Conservation (phyloP, 2,888 invertebrate genomes). For the Callimorpha dominula region DNA sequence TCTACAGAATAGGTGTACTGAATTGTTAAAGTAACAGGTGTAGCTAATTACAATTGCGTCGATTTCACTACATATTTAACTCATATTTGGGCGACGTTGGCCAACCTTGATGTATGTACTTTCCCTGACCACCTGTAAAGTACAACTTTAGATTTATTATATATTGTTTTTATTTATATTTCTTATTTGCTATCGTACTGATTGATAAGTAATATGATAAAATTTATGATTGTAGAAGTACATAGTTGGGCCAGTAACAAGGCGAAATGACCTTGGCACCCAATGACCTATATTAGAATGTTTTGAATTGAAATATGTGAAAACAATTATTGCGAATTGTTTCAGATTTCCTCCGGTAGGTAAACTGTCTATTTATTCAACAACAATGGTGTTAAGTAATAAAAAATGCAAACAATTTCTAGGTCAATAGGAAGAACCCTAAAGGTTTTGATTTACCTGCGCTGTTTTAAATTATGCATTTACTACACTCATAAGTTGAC, state of each 20-base stretch:
- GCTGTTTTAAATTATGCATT: neutral
- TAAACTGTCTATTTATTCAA: too few relatives aligned
- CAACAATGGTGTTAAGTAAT: too few relatives aligned
- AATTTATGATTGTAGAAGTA: neutral
- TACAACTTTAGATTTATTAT: neutral
- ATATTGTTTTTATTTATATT: neutral
- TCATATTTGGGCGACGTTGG: slow-evolving; percentile 67
- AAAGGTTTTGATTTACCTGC: too few relatives aligned
- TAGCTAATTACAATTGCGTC: slow-evolving; percentile 40
- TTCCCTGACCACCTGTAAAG: slow-evolving; percentile 22
- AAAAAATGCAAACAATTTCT: too few relatives aligned
- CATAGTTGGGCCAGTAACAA: too few relatives aligned
- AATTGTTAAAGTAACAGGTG: neutral
- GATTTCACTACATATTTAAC: slow-evolving; percentile 62
- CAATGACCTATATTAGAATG: too few relatives aligned
- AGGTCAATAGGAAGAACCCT: too few relatives aligned
- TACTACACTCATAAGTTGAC: neutral
- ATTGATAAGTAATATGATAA: neutral
- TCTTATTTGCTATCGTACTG: neutral
- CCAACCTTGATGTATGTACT: slow-evolving; percentile 61
- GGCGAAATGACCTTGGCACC: too few relatives aligned
- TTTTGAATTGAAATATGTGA: too few relatives aligned
- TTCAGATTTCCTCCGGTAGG: too few relatives aligned
- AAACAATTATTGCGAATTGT: too few relatives aligned
- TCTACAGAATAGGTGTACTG: too few relatives aligned